Evolutionary conservation across 2,797 vertebrate genomes (phyloP).

Genomic region (Garrulus glandarius): DNA sequence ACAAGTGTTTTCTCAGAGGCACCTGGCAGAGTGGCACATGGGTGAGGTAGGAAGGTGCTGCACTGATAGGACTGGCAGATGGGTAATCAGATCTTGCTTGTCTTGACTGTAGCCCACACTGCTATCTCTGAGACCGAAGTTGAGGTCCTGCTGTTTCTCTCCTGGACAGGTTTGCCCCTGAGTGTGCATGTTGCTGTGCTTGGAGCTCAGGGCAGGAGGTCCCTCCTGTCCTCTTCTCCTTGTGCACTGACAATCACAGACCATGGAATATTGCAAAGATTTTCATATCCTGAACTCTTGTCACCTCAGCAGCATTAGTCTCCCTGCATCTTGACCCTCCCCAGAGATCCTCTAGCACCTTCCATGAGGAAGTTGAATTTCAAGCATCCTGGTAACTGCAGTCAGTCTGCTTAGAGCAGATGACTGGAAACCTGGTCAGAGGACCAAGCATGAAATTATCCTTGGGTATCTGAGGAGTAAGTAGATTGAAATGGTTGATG

Average conservation of each 20-base stretch:
- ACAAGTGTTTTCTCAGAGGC: not conserved
- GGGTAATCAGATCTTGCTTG: not conserved
- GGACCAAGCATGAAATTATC: not conserved
- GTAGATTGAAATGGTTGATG: not conserved
- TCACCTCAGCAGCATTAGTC: not conserved
- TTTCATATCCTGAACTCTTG: not conserved
- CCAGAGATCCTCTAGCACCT: not conserved
- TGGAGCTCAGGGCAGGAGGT: not conserved
- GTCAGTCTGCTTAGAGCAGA: not conserved
- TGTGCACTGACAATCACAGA: not conserved
- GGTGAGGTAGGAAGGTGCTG: not conserved
- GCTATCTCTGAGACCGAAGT: not conserved
- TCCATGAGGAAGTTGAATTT: not conserved
- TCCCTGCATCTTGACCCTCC: not conserved
- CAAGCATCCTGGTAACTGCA: not conserved
- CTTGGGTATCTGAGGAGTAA: not conserved
- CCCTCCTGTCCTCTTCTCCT: not conserved
- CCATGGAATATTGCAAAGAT: not conserved
- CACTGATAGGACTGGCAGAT: not conserved
- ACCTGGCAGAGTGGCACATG: accelerated
- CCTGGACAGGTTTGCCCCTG: not conserved
- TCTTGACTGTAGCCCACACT: not conserved
- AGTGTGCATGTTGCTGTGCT: not conserved
- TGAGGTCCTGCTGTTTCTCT: not conserved
- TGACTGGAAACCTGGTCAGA: not conserved